Conservation (phyloP, 2,888 invertebrate genomes). For the Pheosia gnoma region DNA sequence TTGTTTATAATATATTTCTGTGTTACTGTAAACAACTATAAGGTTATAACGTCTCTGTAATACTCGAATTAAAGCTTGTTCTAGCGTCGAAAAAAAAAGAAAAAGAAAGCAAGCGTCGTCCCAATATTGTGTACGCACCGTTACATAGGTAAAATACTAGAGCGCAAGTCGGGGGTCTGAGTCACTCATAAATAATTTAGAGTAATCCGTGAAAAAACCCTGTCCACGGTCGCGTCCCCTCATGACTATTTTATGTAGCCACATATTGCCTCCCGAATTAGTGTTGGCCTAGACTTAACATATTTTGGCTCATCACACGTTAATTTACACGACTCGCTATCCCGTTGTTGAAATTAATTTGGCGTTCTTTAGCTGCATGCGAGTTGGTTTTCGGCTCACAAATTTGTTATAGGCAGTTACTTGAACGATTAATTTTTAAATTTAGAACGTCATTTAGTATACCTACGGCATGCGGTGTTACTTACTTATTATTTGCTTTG, state of each 20-base stretch:
- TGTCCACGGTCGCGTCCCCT: slow-evolving; percentile 66
- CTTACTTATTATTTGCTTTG: too few relatives aligned
- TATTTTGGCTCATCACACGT: neutral
- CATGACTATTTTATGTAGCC: slow-evolving; percentile 73
- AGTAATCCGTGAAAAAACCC: slow-evolving; percentile 77
- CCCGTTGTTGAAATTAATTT: neutral
- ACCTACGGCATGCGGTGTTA: too few relatives aligned
- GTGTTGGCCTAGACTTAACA: slow-evolving; percentile 25
- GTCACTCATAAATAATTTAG: slow-evolving; percentile 82
- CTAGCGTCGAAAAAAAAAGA: too few relatives aligned
- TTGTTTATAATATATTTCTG: too few relatives aligned
- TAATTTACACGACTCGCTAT: neutral
- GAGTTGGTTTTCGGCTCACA: too few relatives aligned
- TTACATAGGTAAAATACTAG: slow-evolving; percentile 22
- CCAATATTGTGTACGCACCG: slow-evolving; percentile 28
- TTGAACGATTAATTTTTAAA: too few relatives aligned
- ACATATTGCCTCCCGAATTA: slow-evolving; percentile 69
- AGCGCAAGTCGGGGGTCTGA: slow-evolving; percentile 66
- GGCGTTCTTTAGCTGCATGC: too few relatives aligned
- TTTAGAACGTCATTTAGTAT: too few relatives aligned
- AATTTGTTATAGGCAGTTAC: too few relatives aligned
- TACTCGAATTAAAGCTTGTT: too few relatives aligned
- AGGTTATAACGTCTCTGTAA: too few relatives aligned
- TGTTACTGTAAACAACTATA: too few relatives aligned
- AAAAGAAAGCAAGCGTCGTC: neutral